Evolutionary conservation across 2,888 invertebrate genomes (phyloP), one percentile per base, ranked within the genome.

Genomic region (Cyrtodaria siliqua): DNA sequence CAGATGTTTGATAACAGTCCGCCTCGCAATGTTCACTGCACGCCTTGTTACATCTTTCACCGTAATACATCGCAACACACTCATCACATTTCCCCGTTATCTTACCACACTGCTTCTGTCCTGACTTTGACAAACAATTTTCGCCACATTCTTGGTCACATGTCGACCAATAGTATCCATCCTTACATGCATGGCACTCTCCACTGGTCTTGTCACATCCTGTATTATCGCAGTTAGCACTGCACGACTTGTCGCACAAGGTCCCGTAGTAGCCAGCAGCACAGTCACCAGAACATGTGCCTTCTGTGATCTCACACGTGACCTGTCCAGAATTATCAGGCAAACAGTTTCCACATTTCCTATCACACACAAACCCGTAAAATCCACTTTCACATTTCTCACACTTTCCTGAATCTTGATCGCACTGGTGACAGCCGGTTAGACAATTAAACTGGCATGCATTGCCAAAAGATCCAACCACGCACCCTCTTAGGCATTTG

Each of bases 401-500:
- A 56, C 64, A 66, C 9, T 27, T 8, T 20, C 53, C 63, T 40
- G 12, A 40, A 0, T 16, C 27, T 14, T 63, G 24, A 40, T 50
- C n/a, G 26, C 63, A 63, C 26, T 24, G 24, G 2, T 38, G 1
- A 33, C 63, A 63, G 2, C 4, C 27, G 16, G 20, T 24, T 9
- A 4, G 4, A 52, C 53, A 52, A 4, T 26, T 8, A 38, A n/a
- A 14, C 52, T 53, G 26, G 53, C 38, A 12, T 20, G n/a, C 44
- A 33, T 8, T 40, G 4, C 66, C 69, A 38, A 40, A 53, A 14
- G 56, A 67, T 12, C 70, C 70, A 33, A 42, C 38, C 20, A 38
- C 33, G 44, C 79, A 79, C 2, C 75, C 75, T 44, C 64, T 68
- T 44, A 71, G 29, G 33, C 75, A 79, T 9, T 44, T 44, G 1